A percentile compares a stretch with the other conserved stretches of the same genome.
Conservation (phyloP, 2,113 vertebrate genomes). For the Sigmodon hispidus region DNA sequence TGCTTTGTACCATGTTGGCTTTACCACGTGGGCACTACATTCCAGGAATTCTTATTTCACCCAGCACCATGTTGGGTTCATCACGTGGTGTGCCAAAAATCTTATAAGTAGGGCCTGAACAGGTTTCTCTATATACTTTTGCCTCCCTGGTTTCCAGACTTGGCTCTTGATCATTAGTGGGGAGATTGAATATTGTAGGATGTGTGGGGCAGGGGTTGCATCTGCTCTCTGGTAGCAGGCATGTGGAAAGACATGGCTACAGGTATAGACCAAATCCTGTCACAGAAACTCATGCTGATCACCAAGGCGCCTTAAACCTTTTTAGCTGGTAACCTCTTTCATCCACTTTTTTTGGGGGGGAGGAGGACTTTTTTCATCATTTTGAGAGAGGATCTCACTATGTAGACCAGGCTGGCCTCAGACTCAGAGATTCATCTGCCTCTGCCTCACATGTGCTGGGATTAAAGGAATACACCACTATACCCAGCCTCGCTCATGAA, state of each 20-base stretch:
- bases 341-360: not conserved
- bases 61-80: no score
- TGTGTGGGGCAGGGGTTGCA: not conserved
- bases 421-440: not conserved
- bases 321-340: no score
- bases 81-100: no score
- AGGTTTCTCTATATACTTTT: not conserved
- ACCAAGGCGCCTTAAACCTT: not conserved
- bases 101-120: no score
- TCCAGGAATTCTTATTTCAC: no score
- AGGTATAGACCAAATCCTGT: not conserved
- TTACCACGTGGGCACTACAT: no score
- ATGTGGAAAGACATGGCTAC: no score
- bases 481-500: not conserved
- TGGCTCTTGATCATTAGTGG: not conserved
- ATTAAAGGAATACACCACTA: not conserved
- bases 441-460: not conserved
- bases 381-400: not conserved
- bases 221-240: not conserved
- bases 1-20: no score
- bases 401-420: not conserved
- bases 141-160: not conserved
- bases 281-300: not conserved
- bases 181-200: not conserved
- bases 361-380: not conserved